These are phyloP conservation scores for Dermatophagoides farinae DNA, from an alignment of 1,140 invertebrate genomes.

Conservation along the genomic window DNA sequence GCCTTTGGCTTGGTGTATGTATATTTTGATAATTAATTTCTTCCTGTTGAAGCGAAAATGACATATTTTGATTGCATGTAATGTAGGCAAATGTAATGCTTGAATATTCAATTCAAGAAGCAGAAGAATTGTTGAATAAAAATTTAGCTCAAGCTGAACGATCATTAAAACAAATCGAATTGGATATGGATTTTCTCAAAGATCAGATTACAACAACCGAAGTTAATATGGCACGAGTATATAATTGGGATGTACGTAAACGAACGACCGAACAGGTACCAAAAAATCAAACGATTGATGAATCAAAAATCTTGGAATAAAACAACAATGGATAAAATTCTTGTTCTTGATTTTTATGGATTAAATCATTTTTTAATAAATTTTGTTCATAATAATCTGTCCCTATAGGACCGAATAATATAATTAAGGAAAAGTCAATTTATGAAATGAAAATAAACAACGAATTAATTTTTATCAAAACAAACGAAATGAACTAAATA, in stretches of 20 bases:
- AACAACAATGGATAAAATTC: too few relatives aligned
- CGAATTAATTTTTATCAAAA: neutral
- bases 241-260: slow-evolving; percentile 85
- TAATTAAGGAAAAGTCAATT: neutral
- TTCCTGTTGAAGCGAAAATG: neutral
- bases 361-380: neutral
- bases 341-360: too few relatives aligned
- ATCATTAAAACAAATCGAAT: slow-evolving; percentile 60
- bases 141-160: slow-evolving; percentile 69
- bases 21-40: neutral
- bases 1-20: slow-evolving; percentile 76
- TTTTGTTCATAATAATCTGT: too few relatives aligned
- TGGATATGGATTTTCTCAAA: slow-evolving; percentile 72
- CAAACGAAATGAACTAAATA: neutral
- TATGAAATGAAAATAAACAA: neutral
- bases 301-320: neutral
- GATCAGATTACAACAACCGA: slow-evolving; percentile 96
- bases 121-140: slow-evolving; percentile 58
- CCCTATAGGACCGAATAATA: too few relatives aligned
- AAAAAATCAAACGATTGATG: neutral
- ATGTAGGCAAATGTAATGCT: slow-evolving; percentile 87
- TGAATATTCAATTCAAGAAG: slow-evolving; percentile 83
- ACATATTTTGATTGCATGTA: neutral
- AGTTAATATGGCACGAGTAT: slow-evolving; percentile 79
- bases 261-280: slow-evolving; percentile 23